Percentiles rank a stretch among this genome's conserved stretches.
Conservation (phyloP, 1,140 invertebrate genomes). For the Ips typographus region DNA sequence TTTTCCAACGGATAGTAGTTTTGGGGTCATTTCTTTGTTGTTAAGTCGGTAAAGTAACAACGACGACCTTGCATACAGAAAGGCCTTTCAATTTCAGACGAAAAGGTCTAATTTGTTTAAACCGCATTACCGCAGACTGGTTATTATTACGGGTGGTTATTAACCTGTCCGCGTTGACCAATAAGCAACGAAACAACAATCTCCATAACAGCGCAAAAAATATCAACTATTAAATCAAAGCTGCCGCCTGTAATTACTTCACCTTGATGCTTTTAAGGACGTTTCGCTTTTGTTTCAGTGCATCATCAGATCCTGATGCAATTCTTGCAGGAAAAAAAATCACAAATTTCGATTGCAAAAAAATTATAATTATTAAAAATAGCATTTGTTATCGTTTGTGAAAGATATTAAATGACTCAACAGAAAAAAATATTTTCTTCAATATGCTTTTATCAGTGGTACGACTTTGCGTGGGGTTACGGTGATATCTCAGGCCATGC, state of each 20-base stretch:
- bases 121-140: background rate
- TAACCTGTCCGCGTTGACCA: constrained; percentile 4
- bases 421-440: background rate
- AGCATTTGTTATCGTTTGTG: too few species aligned
- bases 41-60: too few species aligned
- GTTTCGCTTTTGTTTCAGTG: background rate
- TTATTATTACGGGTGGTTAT: constrained; percentile 1
- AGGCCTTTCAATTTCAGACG: too few species aligned
- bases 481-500: background rate
- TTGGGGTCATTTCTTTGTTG: too few species aligned
- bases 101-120: constrained; percentile 1
- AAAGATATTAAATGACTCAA: too few species aligned
- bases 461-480: constrained; percentile 7
- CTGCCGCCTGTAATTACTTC: constrained; percentile 1
- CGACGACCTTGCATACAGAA: too few species aligned
- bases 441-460: constrained; percentile 1
- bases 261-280: background rate
- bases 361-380: too few species aligned
- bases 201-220: background rate
- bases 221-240: background rate
- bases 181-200: background rate
- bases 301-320: background rate
- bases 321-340: background rate
- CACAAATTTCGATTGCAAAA: too few species aligned
- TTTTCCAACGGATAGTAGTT: too few species aligned